Evolutionary conservation across 2,113 vertebrate genomes (phyloP), one percentile per base, ranked within the genome.

Genomic region (Cromileptes altivelis): DNA sequence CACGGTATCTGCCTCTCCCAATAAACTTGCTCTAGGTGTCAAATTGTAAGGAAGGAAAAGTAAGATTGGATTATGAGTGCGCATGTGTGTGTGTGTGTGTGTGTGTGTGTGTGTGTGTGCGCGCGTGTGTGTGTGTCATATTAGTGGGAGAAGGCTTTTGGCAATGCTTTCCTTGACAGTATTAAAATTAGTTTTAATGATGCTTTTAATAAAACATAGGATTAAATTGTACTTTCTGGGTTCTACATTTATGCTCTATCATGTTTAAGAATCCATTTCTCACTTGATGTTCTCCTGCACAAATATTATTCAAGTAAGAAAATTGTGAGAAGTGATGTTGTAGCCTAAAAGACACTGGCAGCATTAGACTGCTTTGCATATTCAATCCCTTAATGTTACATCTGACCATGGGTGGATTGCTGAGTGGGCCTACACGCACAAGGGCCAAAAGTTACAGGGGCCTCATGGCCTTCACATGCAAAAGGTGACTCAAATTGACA

Each of bases 11-110:
- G 65, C 70, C 63, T 78, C 64, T 63, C 75, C 80, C 73, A 61
- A 65, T 78, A 81, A 92, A 91, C 79, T 62, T 75, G 71, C 80
- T 74, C 60, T 53, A 30, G 23, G 86, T 88, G 84, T 89, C 70
- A 75, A 74, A 92, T 87, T 82, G 74, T 85, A 74, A 85, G 42
- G 33, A 74, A 80, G 52, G 33, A 37, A 37, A 37, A 78, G 50
- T 68, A n/a, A 77, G 45, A 65, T 14, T 83, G 55, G 73, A 79
- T 82, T 52, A 69, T 70, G 62, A 60, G 42, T 23, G 25, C 49
- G 23, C 5, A 18, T 62, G 57, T 57, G 42, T 67, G 27, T 74
- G 23, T 61, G 45, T 25, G 27, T 74, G 23, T 61, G 45, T 25
- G 27, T 74, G 23, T 61, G 45, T 25, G 27, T 74, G 23, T 61